These are phyloP conservation scores for Pavo muticus DNA, from an alignment of 2,113 vertebrate genomes.

Conservation along the genomic window DNA sequence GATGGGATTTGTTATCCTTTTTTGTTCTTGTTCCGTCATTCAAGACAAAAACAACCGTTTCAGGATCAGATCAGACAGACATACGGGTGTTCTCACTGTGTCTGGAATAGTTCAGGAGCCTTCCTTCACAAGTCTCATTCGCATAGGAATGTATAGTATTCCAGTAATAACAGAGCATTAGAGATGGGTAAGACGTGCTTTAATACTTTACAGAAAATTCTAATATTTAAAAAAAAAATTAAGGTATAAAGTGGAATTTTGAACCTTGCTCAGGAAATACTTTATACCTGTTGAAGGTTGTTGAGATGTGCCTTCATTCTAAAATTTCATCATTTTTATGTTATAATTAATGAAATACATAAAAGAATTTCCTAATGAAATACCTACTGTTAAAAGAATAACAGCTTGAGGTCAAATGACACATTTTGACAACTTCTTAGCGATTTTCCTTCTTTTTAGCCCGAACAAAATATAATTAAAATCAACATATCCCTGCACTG, in stretches of 20 bases:
- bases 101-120: background rate
- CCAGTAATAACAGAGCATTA: background rate
- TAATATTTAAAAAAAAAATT: background rate
- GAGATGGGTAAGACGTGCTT: background rate
- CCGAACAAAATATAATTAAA: slow-evolving; percentile 41
- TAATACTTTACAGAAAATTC: background rate
- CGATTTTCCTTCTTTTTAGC: background rate
- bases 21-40: background rate
- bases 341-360: background rate
- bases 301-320: background rate
- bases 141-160: fast-evolving
- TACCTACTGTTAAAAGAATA: background rate
- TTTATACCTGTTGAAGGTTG: background rate
- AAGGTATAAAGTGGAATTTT: background rate
- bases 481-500: background rate
- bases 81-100: background rate
- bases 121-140: background rate
- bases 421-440: background rate
- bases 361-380: background rate
- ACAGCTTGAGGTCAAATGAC: background rate
- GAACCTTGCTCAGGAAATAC: background rate
- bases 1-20: background rate
- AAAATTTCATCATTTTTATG: background rate
- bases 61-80: background rate
- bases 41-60: background rate